Evolutionary conservation across 2,888 invertebrate genomes (phyloP), one percentile per base, ranked within the genome.

Genomic region (Syrista parreyssii): DNA sequence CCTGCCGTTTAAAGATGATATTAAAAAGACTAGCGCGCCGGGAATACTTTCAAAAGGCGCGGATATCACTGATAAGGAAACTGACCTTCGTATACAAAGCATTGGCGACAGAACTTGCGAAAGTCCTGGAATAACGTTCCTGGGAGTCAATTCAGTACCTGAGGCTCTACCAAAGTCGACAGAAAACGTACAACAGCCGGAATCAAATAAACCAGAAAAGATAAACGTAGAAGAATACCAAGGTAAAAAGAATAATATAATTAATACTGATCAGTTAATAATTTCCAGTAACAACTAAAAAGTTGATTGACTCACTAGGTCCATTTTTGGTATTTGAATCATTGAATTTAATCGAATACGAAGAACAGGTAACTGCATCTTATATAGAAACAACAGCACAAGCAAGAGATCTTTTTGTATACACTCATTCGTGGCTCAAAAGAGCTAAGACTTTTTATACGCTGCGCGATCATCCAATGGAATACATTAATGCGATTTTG

Each of bases 341-440:
- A 1, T 73, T 87, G 30, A 75, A 84, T 71, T 72, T 85, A 23
- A 55, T 76, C n/a, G 80, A 86, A 73, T 81, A 81, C 35, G 86
- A 86, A 74, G 78, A 83, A 30, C 81, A 81, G 78, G 85, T 87
- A 1, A 73, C 83, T 33, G 81, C 79, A 12, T 68, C 79, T 3
- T 77, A 80, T 68, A 87, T 94, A 0, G 84, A 87, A 74, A 92
- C 86, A 69, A 90, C 92, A 1, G 92, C 92, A 33, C 92, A 93
- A 72, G 94, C 94, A 9, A 92, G 93, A 76, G 91, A 91, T 74
- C 87, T 94, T 1, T 94, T 94, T 85, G 88, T 92, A 3, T 93
- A 93, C 82, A 93, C 93, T 0, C 93, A 94, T 84, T 93, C 93
- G 80, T 94, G 94, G 94, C 85, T 94, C 76, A 93, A 93, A 92